Percentiles rank a stretch among this genome's conserved stretches.
phyloP scores from a whole-genome alignment of 2,888 invertebrate species.

The Cheilosia scutellata region DNA sequence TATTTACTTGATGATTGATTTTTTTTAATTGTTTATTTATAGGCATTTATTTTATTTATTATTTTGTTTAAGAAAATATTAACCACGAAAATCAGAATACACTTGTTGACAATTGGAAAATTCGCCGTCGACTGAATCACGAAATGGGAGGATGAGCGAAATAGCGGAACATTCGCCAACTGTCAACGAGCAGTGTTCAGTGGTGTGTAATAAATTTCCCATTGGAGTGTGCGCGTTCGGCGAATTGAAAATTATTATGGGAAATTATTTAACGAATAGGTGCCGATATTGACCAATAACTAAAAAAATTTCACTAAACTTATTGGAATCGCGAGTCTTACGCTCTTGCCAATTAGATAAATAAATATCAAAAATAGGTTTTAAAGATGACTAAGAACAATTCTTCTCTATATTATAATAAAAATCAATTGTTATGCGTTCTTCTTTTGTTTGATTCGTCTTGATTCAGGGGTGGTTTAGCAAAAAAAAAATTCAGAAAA shows the following conservation, averaged over 20 bases:
- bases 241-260: slow-evolving; percentile 25
- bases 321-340: too few species aligned
- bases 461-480: too few species aligned
- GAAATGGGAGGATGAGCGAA: slow-evolving; percentile 53
- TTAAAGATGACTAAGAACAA: too few species aligned
- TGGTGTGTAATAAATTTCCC: slow-evolving; percentile 25
- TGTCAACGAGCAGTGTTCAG: slow-evolving; percentile 45
- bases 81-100: slow-evolving; percentile 6
- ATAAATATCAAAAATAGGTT: too few species aligned
- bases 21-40: slow-evolving; percentile 3
- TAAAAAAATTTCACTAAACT: too few species aligned
- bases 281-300: too few species aligned
- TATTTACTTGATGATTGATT: neutral
- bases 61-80: neutral
- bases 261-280: slow-evolving; percentile 8
- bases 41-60: neutral
- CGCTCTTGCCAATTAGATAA: too few species aligned
- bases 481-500: too few species aligned
- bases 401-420: too few species aligned
- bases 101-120: slow-evolving; percentile 73
- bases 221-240: slow-evolving; percentile 9
- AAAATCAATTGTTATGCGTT: too few species aligned
- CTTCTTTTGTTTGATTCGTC: too few species aligned
- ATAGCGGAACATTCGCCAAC: slow-evolving; percentile 44
- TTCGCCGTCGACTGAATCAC: slow-evolving; percentile 71